phyloP scores from a whole-genome alignment of 2,888 invertebrate genomes.

The Hirtodrosophila alboralis region DNA sequence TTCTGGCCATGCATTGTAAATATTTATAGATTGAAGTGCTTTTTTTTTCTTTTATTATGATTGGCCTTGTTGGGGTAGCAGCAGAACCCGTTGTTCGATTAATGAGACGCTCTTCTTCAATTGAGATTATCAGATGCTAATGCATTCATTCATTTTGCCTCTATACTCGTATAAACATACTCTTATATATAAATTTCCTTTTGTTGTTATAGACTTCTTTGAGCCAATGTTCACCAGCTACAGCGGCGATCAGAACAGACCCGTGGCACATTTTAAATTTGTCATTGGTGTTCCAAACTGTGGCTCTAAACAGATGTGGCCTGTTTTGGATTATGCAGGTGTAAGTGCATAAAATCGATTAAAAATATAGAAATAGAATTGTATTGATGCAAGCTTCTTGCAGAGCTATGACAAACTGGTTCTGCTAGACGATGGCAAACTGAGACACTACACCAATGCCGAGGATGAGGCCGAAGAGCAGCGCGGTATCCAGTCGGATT shows the following conservation, averaged over 20 bases:
- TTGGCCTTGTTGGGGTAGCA: slow-evolving; percentile 51
- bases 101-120: slow-evolving; percentile 3
- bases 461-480: slow-evolving; percentile 81
- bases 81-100: slow-evolving; percentile 22
- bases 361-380: not conserved
- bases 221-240: slow-evolving; percentile 88
- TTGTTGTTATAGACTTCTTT: slow-evolving; percentile 81
- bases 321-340: slow-evolving; percentile 86
- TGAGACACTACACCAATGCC: slow-evolving; percentile 90
- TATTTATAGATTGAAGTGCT: slow-evolving; percentile 47
- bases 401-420: slow-evolving; percentile 86
- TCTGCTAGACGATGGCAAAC: slow-evolving; percentile 88
- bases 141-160: slow-evolving; percentile 12
- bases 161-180: too few relatives aligned
- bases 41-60: too few relatives aligned
- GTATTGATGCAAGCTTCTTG: not conserved
- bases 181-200: too few relatives aligned
- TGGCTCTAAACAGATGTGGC: slow-evolving; percentile 88
- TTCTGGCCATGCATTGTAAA: slow-evolving; percentile 13
- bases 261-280: slow-evolving; percentile 86
- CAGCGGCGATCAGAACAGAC: slow-evolving; percentile 86
- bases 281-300: slow-evolving; percentile 89
- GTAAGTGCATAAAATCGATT: slow-evolving; percentile 56
- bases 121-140: slow-evolving; percentile 23
- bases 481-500: slow-evolving; percentile 70